Base-by-base conservation (phyloP, 2,888 invertebrate species). In the Chalcis sispes region DNA sequence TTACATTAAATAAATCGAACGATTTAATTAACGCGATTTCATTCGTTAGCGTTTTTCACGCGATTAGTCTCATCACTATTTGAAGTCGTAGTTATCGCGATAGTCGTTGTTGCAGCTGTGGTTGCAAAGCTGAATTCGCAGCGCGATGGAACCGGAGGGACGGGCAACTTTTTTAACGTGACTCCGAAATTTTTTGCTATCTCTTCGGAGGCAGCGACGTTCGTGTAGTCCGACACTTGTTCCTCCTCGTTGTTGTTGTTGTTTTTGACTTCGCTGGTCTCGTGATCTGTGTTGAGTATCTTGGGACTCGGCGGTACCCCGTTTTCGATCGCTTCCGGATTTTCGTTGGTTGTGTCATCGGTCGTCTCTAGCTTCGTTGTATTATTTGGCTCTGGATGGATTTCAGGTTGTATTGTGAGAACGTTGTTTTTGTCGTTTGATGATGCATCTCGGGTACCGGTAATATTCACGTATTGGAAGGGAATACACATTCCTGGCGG, bases 181-280 rank as follows among this genome's bases (percentile, higher is more conserved):
- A 78, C 79, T 3, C 82, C 81, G 29, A 82, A 79, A 40, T 80
- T 79, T 72, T 77, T 79, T n/a, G 79, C 82, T 1, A 79, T 79
- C 8, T 80, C 75, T 36, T 78, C 81, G 72, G 75, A 72, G 1
- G 82, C 80, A 8, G 75, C 80, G 20, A 84, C 77, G 71, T 88
- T 88, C 82, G 87, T 85, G 58, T 88, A 88, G 42, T 88, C 86
- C 20, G 85, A 87, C 27, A 86, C 15, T n/a, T n/a, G n/a, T n/a
- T n/a, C n/a, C n/a, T n/a, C n/a, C n/a, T n/a, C n/a, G 3, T 46
- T 58, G 8, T 36, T 58, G 13, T 36, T 46, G n/a, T 27, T 15
- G 10, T 40, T 54, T 13, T 18, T 13, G 10, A 78, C 79, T 36
- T 20, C n/a, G 15, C 8, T 1, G 0, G 3, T n/a, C 59, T 78